Conservation (phyloP, 1,140 invertebrate species). For the Caenorhabditis tropicalis region DNA sequence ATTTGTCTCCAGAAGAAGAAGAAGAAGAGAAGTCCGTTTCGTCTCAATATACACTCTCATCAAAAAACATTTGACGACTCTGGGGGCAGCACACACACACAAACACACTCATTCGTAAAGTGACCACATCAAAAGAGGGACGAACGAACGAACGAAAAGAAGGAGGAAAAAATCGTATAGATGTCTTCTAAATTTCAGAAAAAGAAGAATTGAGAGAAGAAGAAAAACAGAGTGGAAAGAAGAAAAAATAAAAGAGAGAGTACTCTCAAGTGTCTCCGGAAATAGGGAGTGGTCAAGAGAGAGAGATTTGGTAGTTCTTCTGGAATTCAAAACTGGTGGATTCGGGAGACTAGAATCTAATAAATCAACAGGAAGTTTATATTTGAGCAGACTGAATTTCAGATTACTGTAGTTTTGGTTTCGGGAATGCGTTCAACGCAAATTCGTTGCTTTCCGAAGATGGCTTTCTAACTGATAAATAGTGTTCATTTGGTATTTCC, state of each 20-base stretch:
- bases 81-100: background rate
- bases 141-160: background rate
- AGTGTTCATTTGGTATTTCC: no score
- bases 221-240: background rate
- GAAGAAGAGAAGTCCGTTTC: no score
- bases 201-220: background rate
- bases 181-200: constrained; percentile 42
- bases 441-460: no score
- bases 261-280: constrained; percentile 3
- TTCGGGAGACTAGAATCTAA: no score
- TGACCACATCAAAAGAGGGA: constrained; percentile 24
- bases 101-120: constrained; percentile 13
- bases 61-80: constrained; percentile 26
- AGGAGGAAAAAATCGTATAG: constrained; percentile 38
- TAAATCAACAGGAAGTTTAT: no score
- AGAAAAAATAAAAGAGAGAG: background rate
- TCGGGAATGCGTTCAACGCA: no score
- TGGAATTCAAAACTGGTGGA: background rate
- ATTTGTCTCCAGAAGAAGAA: background rate
- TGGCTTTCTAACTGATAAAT: no score
- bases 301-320: background rate
- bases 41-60: constrained; percentile 21
- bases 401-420: no score
- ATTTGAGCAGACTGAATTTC: no score
- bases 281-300: constrained; percentile 39